Base-by-base conservation (phyloP, 1,140 invertebrate species). In the Orchestia grillus region DNA sequence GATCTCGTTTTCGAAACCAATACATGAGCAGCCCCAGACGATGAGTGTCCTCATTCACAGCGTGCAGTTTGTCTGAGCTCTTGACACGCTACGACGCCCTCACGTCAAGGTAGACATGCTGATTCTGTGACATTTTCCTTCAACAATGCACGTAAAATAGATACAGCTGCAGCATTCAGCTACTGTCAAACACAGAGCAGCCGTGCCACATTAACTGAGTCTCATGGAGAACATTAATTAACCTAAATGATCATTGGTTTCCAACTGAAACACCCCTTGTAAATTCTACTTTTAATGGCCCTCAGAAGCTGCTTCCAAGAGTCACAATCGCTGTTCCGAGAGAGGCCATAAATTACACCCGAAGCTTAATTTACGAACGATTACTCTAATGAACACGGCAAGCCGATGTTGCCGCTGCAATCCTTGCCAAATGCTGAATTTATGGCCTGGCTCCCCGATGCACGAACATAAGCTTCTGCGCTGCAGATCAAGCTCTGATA, bases 281-380 rank as follows among this genome's bases (percentile, higher is more conserved):
- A 90, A 90, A 90, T 90, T 44, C 88, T 42, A 90, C 88, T 90
- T 90, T 90, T 44, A 90, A 90, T 90, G 88, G 88, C 28, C 88
- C 88, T 90, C n/a, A 11, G 43, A 44, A 90, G 88, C 88, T 36
- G 15, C 88, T 90, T 44, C 88, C 88, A 41, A 90, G 43, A 42
- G 88, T 90, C 88, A 44, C 28, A 90, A 90, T 90, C 88, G 88
- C 88, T 42, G 88, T 44, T 90, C 88, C 88, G 88, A 77, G 88
- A 42, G 88, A 41, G n/a, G 36, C 43, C 88, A 90, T 90, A 90
- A 90, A 90, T 90, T 90, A 42, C 43, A 41, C 28, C 88, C 88
- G 88, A 90, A 90, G 88, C 88, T 90, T 90, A 90, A 90, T 90
- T 90, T 90, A 90, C 88, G 88, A 90, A 90, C 88, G 88, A 90